Evolutionary conservation across 2,888 invertebrate genomes (phyloP).

Genomic region (Sphecodes monilicornis): DNA sequence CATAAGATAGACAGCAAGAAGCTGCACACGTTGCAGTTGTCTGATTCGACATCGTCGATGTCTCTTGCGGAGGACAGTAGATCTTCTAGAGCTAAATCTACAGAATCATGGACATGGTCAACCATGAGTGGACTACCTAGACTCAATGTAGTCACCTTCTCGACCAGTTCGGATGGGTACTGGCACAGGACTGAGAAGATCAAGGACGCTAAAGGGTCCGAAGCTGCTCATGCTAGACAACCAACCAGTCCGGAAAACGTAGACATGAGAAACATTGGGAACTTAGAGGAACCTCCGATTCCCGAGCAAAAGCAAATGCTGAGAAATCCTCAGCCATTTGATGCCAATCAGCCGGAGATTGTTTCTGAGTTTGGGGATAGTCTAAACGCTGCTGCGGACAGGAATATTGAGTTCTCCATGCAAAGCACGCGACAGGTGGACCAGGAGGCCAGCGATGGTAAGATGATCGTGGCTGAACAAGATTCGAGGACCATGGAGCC

Average conservation of each 20-base stretch:
- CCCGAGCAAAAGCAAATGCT: not conserved
- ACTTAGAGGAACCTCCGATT: not conserved
- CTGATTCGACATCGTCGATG: not conserved
- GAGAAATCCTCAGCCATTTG: not conserved
- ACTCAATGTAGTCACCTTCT: not conserved
- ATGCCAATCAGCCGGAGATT: not conserved
- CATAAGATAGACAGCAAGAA: constrained; percentile 48
- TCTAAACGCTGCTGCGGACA: constrained; percentile 27
- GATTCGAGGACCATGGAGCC: constrained; percentile 1
- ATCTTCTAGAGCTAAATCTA: not conserved
- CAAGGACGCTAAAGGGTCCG: not conserved
- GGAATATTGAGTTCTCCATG: constrained; percentile 29
- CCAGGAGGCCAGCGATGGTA: not conserved
- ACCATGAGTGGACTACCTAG: not conserved
- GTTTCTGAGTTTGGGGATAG: constrained; percentile 22
- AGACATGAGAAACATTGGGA: not conserved
- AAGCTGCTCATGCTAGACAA: not conserved
- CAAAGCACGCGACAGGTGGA: not conserved
- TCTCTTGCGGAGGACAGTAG: not conserved
- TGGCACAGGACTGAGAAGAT: not conserved
- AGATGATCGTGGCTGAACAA: not conserved
- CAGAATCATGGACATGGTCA: not conserved
- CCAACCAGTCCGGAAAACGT: not conserved
- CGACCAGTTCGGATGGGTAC: not conserved
- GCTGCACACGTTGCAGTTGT: constrained; percentile 50